phyloP scores from a whole-genome alignment of 2,797 vertebrate species.

The Arrhamphus sclerolepis region DNA sequence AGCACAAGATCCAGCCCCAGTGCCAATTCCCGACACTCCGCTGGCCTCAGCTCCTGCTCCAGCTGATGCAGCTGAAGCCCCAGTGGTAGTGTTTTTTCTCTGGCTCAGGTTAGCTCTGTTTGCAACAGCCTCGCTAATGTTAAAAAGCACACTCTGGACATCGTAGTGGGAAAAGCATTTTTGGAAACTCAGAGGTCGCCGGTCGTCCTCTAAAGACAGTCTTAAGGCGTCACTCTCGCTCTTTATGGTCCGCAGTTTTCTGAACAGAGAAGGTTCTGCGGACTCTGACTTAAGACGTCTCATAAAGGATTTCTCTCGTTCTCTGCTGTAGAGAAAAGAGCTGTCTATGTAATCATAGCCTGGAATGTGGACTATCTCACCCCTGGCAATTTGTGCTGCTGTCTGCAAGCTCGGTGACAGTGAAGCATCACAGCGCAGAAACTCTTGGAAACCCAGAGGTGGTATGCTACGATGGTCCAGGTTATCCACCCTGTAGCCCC shows the following conservation, averaged over 20 bases:
- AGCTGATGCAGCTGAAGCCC: conserved; percentile 92
- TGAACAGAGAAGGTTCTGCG: conserved; percentile 90
- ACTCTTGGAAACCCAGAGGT: conserved; percentile 87
- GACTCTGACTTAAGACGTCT: conserved; percentile 89
- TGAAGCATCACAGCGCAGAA: conserved; percentile 86
- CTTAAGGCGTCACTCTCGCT: conserved; percentile 90
- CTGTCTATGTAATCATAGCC: conserved; percentile 90
- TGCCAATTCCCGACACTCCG: conserved; percentile 26
- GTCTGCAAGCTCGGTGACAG: conserved; percentile 94
- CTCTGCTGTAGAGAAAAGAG: conserved; percentile 83
- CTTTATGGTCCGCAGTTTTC: conserved; percentile 89
- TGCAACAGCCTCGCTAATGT: conserved; percentile 92
- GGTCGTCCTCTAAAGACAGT: conserved; percentile 86
- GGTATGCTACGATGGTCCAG: conserved; percentile 85
- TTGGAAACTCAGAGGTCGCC: conserved; percentile 89
- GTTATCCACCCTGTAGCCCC: conserved; percentile 87
- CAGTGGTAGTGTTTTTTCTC: conserved; percentile 95
- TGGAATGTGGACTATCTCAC: conserved; percentile 91
- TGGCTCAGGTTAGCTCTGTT: conserved; percentile 86
- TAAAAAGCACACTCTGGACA: conserved; percentile 96
- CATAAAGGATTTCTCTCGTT: conserved; percentile 90
- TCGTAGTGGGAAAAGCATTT: conserved; percentile 98
- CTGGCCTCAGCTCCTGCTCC: conserved; percentile 54
- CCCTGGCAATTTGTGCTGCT: conserved; percentile 91
- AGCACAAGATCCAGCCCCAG: conserved; percentile 21